These are phyloP conservation scores for Mechanitis messenoides DNA, from an alignment of 2,888 invertebrate species.

Conservation along the genomic window DNA sequence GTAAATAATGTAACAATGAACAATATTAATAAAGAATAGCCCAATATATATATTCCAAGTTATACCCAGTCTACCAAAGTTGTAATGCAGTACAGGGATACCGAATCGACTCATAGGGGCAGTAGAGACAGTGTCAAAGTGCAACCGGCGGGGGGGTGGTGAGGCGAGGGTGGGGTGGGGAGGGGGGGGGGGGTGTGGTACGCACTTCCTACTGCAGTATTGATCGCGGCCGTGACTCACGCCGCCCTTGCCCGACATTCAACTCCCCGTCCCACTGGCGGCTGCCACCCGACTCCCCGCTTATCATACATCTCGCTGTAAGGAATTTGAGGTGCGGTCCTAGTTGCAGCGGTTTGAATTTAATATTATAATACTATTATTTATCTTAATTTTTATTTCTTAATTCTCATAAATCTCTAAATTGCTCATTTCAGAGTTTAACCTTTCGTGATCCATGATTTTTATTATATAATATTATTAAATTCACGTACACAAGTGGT, in stretches of 20 bases:
- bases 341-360: slow-evolving; percentile 16
- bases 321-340: slow-evolving; percentile 27
- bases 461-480: too few species aligned
- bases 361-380: background rate
- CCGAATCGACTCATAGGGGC: slow-evolving; percentile 29
- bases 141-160: slow-evolving; percentile 25
- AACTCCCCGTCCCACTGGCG: slow-evolving; percentile 48
- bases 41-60: background rate
- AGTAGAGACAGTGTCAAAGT: slow-evolving; percentile 32
- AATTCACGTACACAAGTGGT: too few species aligned
- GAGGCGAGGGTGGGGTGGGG: slow-evolving; percentile 32
- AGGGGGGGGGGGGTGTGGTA: slow-evolving; percentile 37
- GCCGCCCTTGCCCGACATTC: slow-evolving; percentile 77
- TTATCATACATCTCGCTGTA: slow-evolving; percentile 46
- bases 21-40: too few species aligned
- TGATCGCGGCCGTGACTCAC: slow-evolving; percentile 73
- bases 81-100: slow-evolving; percentile 13
- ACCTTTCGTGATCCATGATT: too few species aligned
- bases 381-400: too few species aligned
- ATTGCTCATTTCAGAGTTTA: too few species aligned
- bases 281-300: slow-evolving; percentile 39
- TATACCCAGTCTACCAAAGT: background rate
- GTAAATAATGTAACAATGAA: too few species aligned
- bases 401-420: too few species aligned
- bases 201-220: slow-evolving; percentile 69